Evolutionary conservation across 2,113 vertebrate species (phyloP).

Genomic region (Misgurnus anguillicaudatus): DNA sequence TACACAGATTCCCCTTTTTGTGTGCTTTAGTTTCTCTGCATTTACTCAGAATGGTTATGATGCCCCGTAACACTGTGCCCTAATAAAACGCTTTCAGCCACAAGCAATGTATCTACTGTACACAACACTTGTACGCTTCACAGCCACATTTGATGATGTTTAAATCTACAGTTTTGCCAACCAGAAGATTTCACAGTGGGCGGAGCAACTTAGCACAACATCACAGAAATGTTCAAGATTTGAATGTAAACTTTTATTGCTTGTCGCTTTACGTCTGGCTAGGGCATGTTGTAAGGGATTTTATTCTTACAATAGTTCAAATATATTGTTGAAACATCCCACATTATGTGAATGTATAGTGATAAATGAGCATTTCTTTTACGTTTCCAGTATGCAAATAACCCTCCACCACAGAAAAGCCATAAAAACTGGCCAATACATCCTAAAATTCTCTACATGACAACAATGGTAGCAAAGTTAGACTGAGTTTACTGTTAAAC

Average conservation of each 20-base stretch:
- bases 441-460: slow-evolving; percentile 1
- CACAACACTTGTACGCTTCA: too few species aligned
- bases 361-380: neutral
- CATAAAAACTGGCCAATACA: neutral
- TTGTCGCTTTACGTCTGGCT: neutral
- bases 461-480: slow-evolving; percentile 12
- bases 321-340: neutral
- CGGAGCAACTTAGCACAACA: too few species aligned
- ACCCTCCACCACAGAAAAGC: slow-evolving; percentile 26
- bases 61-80: slow-evolving; percentile 5
- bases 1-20: too few species aligned
- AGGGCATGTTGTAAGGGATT: neutral
- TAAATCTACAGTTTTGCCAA: neutral
- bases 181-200: neutral
- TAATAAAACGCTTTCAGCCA: too few species aligned
- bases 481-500: neutral
- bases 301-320: neutral
- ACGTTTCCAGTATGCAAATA: neutral
- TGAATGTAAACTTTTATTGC: too few species aligned
- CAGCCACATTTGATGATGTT: neutral
- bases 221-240: too few species aligned
- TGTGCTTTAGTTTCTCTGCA: too few species aligned
- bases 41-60: slow-evolving; percentile 28
- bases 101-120: too few species aligned
- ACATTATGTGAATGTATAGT: neutral